phyloP scores from a whole-genome alignment of 2,113 vertebrate genomes.

The Sinosuthora webbiana region DNA sequence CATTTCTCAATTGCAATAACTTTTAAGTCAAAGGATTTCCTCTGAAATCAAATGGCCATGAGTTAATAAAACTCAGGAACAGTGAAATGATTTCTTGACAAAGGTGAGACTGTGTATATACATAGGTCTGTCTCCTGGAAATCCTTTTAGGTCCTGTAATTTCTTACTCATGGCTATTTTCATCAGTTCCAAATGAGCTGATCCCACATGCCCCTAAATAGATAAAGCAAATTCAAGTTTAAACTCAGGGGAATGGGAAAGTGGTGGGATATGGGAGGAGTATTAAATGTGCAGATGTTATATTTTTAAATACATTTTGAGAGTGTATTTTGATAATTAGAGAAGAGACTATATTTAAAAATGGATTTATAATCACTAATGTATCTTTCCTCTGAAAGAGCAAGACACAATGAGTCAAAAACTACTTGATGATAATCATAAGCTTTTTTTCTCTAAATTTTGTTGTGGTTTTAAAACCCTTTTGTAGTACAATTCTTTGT shows the following conservation, averaged over 20 bases:
- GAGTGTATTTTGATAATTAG: background rate
- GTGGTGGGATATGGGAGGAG: accelerated
- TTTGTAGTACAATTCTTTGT: background rate
- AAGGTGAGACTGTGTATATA: background rate
- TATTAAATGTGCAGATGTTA: background rate
- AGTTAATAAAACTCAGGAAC: background rate
- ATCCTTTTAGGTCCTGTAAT: background rate
- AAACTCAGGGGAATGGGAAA: accelerated
- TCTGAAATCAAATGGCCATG: background rate
- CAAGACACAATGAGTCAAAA: background rate
- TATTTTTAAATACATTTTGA: background rate
- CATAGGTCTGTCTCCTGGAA: background rate
- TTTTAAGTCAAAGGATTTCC: background rate
- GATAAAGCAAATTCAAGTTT: background rate
- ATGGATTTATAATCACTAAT: background rate
- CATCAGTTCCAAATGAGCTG: background rate
- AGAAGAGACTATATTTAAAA: background rate
- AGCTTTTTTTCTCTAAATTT: background rate
- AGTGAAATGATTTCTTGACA: background rate
- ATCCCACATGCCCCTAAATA: background rate
- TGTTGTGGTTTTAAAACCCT: background rate
- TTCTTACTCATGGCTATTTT: background rate
- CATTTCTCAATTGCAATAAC: background rate
- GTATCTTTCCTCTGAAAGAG: background rate
- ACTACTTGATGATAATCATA: background rate